phyloP scores from a whole-genome alignment of 2,113 vertebrate genomes.

The Pyxicephalus adspersus region DNA sequence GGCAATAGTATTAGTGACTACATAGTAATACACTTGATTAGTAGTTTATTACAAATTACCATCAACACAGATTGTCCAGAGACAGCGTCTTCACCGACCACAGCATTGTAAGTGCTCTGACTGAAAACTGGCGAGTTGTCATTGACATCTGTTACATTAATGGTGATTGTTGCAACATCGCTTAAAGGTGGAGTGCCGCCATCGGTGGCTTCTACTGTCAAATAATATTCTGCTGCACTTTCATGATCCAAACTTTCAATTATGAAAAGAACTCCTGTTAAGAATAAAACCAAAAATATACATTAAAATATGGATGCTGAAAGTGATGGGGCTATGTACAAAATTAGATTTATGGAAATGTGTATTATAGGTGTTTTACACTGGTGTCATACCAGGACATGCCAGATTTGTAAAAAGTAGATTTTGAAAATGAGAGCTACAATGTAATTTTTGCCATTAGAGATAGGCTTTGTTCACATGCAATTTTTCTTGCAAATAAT shows the following conservation, averaged over 20 bases:
- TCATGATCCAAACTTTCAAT: conserved; percentile 91
- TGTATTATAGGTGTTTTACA: too few species aligned
- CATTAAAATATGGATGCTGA: neutral
- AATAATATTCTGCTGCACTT: conserved; percentile 88
- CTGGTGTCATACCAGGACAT: too few species aligned
- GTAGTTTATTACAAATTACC: conserved; percentile 69
- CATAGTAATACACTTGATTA: neutral
- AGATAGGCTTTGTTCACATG: too few species aligned
- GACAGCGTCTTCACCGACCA: conserved; percentile 87
- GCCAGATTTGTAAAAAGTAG: too few species aligned
- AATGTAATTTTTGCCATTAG: too few species aligned
- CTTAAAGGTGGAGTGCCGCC: conserved; percentile 89
- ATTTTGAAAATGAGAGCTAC: too few species aligned
- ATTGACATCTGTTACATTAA: conserved; percentile 94
- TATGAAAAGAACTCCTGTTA: conserved; percentile 87
- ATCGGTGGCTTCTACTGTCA: conserved; percentile 92
- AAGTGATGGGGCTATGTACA: too few species aligned
- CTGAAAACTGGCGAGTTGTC: conserved; percentile 91
- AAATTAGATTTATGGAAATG: too few species aligned
- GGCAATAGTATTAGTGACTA: neutral
- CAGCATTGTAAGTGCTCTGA: conserved; percentile 86
- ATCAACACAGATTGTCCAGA: conserved; percentile 83
- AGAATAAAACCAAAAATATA: neutral
- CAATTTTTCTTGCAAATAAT: too few species aligned
- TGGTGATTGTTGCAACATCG: conserved; percentile 89